Conservation (phyloP, 2,888 invertebrate species). For the Ischnus inquisitorius region DNA sequence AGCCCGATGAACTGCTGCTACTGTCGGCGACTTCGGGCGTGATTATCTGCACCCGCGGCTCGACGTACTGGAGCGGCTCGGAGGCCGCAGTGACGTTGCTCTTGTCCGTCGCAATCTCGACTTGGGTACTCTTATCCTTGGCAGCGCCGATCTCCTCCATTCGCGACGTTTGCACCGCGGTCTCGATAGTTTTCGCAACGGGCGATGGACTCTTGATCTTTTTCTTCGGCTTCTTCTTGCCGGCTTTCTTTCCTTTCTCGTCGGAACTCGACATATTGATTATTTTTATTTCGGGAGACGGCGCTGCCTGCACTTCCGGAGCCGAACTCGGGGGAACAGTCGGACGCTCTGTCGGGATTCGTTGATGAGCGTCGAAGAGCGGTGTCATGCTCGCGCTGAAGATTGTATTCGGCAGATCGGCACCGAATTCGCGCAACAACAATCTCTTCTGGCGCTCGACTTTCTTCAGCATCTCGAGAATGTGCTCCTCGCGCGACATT, state of each 20-base stretch:
- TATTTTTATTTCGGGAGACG: constrained; percentile 80
- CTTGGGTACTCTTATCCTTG: constrained; percentile 74
- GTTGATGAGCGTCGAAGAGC: constrained; percentile 72
- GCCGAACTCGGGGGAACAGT: background rate
- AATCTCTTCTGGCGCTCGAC: constrained; percentile 81
- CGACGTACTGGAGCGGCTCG: constrained; percentile 68
- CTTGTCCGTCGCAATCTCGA: constrained; percentile 67
- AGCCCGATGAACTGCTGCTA: constrained; percentile 71
- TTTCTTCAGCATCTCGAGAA: constrained; percentile 81
- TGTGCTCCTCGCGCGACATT: constrained; percentile 78
- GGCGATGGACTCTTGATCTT: constrained; percentile 45
- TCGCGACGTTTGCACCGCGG: constrained; percentile 77
- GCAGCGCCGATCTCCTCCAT: constrained; percentile 70
- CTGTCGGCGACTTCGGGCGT: constrained; percentile 73
- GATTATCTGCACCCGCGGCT: constrained; percentile 79
- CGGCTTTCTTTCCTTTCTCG: constrained; percentile 61
- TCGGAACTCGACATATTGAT: constrained; percentile 78
- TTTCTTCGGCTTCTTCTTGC: constrained; percentile 67
- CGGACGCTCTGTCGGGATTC: constrained; percentile 47
- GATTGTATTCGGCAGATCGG: constrained; percentile 80
- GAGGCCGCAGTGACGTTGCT: constrained; percentile 15
- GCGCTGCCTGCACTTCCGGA: constrained; percentile 14
- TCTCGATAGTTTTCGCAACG: constrained; percentile 71
- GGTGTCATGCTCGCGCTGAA: constrained; percentile 79
- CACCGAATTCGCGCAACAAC: constrained; percentile 81